These are phyloP conservation scores for Podarcis cretensis DNA, from an alignment of 2,113 vertebrate species.

Conservation along the genomic window DNA sequence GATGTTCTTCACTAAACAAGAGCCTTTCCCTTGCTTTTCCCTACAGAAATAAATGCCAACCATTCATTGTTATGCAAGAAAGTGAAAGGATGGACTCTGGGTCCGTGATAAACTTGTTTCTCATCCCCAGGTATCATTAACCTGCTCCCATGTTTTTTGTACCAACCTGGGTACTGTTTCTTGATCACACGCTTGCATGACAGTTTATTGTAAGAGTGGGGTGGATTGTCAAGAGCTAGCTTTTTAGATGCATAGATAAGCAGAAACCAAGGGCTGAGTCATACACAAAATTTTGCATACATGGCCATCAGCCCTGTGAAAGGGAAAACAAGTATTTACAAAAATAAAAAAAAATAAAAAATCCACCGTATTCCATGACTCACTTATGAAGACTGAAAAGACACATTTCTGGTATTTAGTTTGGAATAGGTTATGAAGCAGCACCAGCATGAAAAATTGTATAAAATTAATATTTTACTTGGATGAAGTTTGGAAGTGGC, in stretches of 20 bases:
- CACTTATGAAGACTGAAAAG: fast-evolving
- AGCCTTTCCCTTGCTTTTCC: neutral
- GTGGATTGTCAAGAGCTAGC: neutral
- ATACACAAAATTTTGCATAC: neutral
- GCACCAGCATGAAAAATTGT: neutral
- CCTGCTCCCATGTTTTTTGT: neutral
- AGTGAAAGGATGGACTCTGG: neutral
- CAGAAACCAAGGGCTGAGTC: neutral
- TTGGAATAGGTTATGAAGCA: neutral
- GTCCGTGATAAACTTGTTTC: neutral
- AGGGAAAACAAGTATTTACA: fast-evolving
- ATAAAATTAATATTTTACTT: neutral
- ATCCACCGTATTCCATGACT: neutral
- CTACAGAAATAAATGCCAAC: neutral
- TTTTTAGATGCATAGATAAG: neutral
- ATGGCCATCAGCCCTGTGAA: neutral
- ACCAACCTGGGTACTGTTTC: neutral
- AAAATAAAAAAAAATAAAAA: no score
- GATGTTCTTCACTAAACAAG: no score
- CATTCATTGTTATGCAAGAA: neutral
- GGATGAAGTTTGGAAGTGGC: neutral
- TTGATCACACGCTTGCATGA: neutral
- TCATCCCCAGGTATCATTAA: neutral
- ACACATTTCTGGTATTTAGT: neutral
- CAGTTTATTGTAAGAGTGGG: neutral